Base-by-base conservation (phyloP, 2,797 vertebrate genomes). In the Gymnothorax javanicus region DNA sequence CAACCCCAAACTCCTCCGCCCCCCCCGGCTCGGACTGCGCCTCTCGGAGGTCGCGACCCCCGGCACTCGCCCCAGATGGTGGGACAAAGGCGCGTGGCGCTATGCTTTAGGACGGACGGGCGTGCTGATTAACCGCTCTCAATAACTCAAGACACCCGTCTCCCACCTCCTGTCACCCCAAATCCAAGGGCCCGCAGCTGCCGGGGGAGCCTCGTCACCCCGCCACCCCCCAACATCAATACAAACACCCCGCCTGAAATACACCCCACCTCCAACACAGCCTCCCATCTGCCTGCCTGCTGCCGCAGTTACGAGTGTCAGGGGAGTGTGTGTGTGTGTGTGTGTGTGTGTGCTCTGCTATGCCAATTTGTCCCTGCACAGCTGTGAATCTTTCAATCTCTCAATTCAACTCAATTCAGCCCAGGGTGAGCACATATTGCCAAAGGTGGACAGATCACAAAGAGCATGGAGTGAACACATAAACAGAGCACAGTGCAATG, bases 41-140 rank as follows among this genome's bases (percentile, higher is more conserved):
- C 87, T 86, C 88, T 87, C 83, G 59, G 90, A 86, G 95, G 94
- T 91, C 90, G 1, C 15, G 89, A 93, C 94, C 94, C 86, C 69
- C 25, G 84, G 71, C 89, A 88, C 91, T 88, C 91, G 93, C 91
- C 81, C 85, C 95, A 96, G 95, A 95, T 96, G 95, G 95, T 85
- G 90, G 88, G 92, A 95, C 94, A 95, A 95, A 58, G 73, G 91
- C 50, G 85, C 56, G 57, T 3, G 87, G 57, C 62, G 82, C 71
- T 67, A 88, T 85, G 60, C 60, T 86, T 86, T 89, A 43, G 56
- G 83, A 64, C 75, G 56, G 83, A 64, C 75, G 83, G 67, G 83
- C 86, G 25, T 84, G 86, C 86, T 33, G 84, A 88, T 59, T 83
- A 86, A 33, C 86, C 57, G 82, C 84, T 89, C 92, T 89, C 57